These are phyloP conservation scores for Mallateleia sp. DNA, from an alignment of 2,888 invertebrate genomes.

Conservation along the genomic window DNA sequence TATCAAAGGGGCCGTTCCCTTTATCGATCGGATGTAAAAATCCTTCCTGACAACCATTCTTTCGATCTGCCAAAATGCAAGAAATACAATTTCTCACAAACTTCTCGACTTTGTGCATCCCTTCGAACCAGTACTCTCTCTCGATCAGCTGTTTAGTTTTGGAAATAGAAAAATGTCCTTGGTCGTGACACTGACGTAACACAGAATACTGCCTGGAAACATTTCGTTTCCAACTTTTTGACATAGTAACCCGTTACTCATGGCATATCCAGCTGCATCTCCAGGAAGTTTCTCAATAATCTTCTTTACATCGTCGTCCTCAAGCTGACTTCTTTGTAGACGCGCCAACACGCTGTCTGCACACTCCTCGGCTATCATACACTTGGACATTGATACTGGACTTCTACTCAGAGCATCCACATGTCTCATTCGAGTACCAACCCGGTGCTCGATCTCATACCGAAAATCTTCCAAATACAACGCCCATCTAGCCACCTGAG, in stretches of 20 bases:
- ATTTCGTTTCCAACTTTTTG: conserved; percentile 58
- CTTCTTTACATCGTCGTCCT: conserved; percentile 4
- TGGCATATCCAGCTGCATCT: background rate
- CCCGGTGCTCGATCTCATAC: conserved; percentile 7
- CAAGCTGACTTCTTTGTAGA: conserved; percentile 17
- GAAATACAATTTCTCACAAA: conserved; percentile 16
- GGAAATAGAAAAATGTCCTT: background rate
- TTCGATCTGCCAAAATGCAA: conserved; percentile 73
- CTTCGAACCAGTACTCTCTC: conserved; percentile 64
- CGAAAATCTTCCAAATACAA: background rate
- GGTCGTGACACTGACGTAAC: background rate
- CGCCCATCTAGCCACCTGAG: conserved; percentile 3
- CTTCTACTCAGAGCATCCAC: background rate
- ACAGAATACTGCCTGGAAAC: background rate
- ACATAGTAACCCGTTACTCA: conserved; percentile 52
- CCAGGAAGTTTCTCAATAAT: background rate
- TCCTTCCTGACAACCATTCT: too few relatives aligned
- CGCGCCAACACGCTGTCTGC: conserved; percentile 11
- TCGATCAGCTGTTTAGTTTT: conserved; percentile 71
- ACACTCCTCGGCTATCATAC: background rate
- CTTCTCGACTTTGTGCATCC: conserved; percentile 25
- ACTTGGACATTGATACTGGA: too few relatives aligned
- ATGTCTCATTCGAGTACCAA: background rate
- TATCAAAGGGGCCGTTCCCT: conserved; percentile 58
- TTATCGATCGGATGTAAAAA: too few relatives aligned